phyloP scores from a whole-genome alignment of 2,113 vertebrate species.

The Phrynocephalus versicolor region DNA sequence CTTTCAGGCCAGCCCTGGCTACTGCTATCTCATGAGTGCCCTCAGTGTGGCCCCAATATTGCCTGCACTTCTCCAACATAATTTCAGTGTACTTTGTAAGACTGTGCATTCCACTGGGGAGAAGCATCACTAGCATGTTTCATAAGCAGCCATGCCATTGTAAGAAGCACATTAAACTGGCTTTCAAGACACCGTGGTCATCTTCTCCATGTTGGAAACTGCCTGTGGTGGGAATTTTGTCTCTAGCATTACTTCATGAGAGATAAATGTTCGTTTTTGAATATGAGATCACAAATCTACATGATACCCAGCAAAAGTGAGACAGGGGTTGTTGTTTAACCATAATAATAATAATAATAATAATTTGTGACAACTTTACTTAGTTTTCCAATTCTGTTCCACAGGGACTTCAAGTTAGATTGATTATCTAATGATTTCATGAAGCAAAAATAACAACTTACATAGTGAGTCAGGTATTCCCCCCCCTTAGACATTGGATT shows the following conservation, averaged over 20 bases:
- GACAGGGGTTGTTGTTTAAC: background rate
- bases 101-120: background rate
- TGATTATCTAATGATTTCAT: background rate
- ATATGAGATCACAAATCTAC: background rate
- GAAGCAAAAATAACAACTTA: background rate
- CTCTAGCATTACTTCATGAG: background rate
- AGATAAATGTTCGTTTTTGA: background rate
- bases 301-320: background rate
- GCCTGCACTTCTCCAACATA: background rate
- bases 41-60: background rate
- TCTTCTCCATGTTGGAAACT: background rate
- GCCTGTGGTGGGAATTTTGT: background rate
- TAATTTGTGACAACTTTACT: background rate
- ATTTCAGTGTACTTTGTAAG: background rate
- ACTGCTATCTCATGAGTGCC: background rate
- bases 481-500: background rate
- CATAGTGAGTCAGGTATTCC: background rate
- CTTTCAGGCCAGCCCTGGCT: background rate
- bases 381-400: background rate
- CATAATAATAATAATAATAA: background rate
- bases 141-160: background rate
- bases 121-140: background rate
- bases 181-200: background rate
- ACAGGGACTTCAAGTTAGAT: background rate
- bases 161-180: background rate